Percentiles rank a stretch among this genome's conserved stretches.
Evolutionary conservation across 2,797 vertebrate species (phyloP).

Genomic region (Macropodus opercularis): DNA sequence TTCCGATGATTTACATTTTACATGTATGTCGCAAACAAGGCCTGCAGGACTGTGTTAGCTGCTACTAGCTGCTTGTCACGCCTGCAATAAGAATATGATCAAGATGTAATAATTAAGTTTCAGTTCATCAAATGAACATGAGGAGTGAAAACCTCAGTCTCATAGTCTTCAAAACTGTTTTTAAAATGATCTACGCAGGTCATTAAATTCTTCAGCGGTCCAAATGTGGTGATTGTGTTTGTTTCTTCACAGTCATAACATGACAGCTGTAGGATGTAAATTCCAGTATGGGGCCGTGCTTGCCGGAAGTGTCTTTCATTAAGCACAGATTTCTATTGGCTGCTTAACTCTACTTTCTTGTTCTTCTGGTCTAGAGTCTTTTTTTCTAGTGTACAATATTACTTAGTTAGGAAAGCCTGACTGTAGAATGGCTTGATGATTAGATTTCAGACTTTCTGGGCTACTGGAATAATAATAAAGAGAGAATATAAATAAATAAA

Average conservation of each 20-base stretch:
- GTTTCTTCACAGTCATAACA: background rate
- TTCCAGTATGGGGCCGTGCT: background rate
- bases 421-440: slow-evolving; percentile 24
- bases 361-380: background rate
- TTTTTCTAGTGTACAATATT: background rate
- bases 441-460: slow-evolving; percentile 38
- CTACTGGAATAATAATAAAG: too few relatives aligned
- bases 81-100: background rate
- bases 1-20: background rate
- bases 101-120: background rate
- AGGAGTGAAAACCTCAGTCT: background rate
- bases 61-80: background rate
- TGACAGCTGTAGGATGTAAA: background rate
- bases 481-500: background rate
- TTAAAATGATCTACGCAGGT: slow-evolving; percentile 19
- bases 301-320: background rate
- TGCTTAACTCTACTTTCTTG: background rate
- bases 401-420: background rate
- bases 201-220: slow-evolving; percentile 4
- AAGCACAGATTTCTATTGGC: background rate
- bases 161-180: background rate
- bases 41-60: background rate
- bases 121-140: slow-evolving; percentile 1
- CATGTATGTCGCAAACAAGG: background rate
- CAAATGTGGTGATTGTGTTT: too few relatives aligned